Conservation (phyloP, 2,797 vertebrate species). For the Chelidonichthys spinosus region DNA sequence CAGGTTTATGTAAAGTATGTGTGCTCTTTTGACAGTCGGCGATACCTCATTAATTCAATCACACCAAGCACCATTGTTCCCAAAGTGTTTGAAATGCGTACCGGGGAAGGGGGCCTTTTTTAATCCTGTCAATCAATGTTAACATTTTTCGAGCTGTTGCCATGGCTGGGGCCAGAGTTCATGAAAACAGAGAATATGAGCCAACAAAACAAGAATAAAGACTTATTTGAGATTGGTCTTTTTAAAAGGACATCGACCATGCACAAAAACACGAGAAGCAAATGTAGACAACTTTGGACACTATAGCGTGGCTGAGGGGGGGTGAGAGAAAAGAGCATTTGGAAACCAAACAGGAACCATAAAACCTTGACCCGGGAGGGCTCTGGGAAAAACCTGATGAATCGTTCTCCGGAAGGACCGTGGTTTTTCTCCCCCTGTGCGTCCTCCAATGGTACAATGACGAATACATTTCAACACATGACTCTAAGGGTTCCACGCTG, state of each 20-base stretch:
- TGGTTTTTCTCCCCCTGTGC: conserved; percentile 88
- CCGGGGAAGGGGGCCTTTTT: conserved; percentile 92
- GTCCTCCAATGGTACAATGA: conserved; percentile 91
- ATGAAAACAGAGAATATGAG: conserved; percentile 99
- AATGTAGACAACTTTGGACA: conserved; percentile 98
- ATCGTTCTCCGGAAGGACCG: conserved; percentile 92
- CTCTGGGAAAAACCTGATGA: conserved; percentile 99
- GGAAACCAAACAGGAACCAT: conserved; percentile 97
- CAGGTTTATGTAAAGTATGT: conserved; percentile 99
- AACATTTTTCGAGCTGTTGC: conserved; percentile 99
- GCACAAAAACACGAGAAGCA: conserved; percentile 98
- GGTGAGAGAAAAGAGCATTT: conserved; percentile 90
- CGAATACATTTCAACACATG: conserved; percentile 94
- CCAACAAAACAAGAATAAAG: conserved; percentile 99
- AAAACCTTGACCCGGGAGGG: conserved; percentile 98
- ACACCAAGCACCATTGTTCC: conserved; percentile 98
- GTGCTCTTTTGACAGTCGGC: conserved; percentile 99
- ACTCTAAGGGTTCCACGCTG: conserved; percentile 87
- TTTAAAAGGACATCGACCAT: conserved; percentile 98
- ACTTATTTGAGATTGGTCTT: conserved; percentile 96
- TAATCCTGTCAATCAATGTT: conserved; percentile 99
- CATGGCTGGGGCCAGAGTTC: conserved; percentile 99
- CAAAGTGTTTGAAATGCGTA: conserved; percentile 99
- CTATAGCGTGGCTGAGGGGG: conserved; percentile 90
- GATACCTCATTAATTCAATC: conserved; percentile 99